Conservation (phyloP, 2,888 invertebrate genomes). For the Phengaris alcon region DNA sequence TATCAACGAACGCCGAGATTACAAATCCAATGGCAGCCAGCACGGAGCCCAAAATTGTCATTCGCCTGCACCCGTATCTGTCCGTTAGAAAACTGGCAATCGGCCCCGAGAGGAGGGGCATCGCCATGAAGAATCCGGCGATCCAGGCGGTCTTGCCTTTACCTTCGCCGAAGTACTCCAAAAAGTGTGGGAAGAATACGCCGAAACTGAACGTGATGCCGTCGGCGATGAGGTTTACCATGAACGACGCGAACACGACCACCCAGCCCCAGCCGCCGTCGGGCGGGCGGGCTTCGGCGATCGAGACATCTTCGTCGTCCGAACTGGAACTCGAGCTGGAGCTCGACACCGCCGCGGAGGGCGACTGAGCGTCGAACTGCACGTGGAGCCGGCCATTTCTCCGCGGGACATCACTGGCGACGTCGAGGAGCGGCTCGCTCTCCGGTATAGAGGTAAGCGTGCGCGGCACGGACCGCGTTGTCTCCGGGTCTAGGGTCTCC, state of each 20-base stretch:
- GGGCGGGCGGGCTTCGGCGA: constrained; percentile 85
- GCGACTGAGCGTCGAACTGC: constrained; percentile 78
- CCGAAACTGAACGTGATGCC: constrained; percentile 96
- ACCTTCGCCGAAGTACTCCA: constrained; percentile 90
- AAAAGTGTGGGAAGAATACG: constrained; percentile 90
- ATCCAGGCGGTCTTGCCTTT: constrained; percentile 94
- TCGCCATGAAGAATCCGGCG: constrained; percentile 93
- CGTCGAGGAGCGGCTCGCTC: constrained; percentile 64
- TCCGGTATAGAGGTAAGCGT: constrained; percentile 65
- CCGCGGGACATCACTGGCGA: constrained; percentile 45
- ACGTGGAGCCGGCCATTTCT: constrained; percentile 75
- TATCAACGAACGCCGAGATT: constrained; percentile 85
- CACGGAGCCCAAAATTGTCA: constrained; percentile 88
- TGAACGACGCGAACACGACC: constrained; percentile 91
- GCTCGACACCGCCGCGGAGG: constrained; percentile 62
- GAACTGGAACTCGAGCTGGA: constrained; percentile 70
- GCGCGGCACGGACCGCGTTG: constrained; percentile 61
- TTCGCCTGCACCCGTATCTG: constrained; percentile 88
- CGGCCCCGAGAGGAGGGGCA: constrained; percentile 92
- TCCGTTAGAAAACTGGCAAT: constrained; percentile 91
- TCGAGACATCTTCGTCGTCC: constrained; percentile 81
- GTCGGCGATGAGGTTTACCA: constrained; percentile 94
- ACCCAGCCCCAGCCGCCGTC: constrained; percentile 98
- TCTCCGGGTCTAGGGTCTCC: constrained; percentile 62
- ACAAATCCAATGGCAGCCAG: constrained; percentile 88